Evolutionary conservation across 2,113 vertebrate species (phyloP).

Genomic region (Erinaceus europaeus): DNA sequence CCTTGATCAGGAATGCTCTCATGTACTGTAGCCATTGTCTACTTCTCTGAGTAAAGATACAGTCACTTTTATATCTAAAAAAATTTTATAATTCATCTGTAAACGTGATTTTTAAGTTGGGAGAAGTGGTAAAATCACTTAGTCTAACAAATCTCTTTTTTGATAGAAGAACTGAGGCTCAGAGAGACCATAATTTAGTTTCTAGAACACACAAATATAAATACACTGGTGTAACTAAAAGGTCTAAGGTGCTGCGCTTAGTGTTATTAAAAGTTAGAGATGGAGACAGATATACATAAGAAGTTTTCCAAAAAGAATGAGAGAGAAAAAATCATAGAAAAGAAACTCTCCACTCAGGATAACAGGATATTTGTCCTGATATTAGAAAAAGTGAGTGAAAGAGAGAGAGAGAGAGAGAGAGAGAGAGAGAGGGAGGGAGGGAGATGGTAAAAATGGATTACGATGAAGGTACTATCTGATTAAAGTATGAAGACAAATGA

Average conservation of each 20-base stretch:
- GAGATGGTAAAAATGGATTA: neutral
- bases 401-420: neutral
- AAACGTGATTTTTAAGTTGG: constrained; percentile 9
- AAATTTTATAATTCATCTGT: neutral
- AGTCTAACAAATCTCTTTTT: neutral
- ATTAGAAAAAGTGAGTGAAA: constrained; percentile 9
- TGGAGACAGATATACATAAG: neutral
- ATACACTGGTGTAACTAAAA: neutral
- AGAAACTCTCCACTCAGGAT: neutral
- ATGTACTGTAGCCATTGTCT: neutral
- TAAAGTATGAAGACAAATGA: neutral
- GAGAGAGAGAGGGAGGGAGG: constrained; percentile 7
- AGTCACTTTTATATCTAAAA: neutral
- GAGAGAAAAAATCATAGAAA: neutral
- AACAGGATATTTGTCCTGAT: neutral
- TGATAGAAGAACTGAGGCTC: neutral
- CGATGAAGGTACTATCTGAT: neutral
- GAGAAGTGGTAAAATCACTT: constrained; percentile 16
- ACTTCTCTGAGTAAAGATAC: neutral
- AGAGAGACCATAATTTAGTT: neutral
- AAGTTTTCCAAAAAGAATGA: constrained; percentile 3
- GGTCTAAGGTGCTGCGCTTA: neutral
- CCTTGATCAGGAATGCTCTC: neutral
- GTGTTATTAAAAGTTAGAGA: neutral
- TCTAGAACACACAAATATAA: neutral